These are phyloP conservation scores for Caenorhabditis sp. DNA, from an alignment of 2,888 invertebrate species.

Conservation along the genomic window DNA sequence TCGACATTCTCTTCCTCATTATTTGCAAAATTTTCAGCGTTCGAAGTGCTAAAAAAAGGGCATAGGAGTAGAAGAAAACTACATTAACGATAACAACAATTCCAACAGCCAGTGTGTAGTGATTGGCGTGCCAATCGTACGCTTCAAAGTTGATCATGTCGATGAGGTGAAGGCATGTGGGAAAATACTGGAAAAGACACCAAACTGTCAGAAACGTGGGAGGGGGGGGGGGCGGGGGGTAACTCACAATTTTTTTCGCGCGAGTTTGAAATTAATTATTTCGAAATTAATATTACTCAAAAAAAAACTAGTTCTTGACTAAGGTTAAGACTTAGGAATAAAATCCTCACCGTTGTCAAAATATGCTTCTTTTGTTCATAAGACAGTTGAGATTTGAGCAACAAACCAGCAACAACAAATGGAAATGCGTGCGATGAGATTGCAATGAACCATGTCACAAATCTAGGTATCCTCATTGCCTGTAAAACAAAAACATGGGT, in stretches of 20 bases:
- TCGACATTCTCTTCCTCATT: not conserved
- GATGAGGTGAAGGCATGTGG: not conserved
- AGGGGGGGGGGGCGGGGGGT: too few relatives aligned
- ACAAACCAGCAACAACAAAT: not conserved
- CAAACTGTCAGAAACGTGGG: too few relatives aligned
- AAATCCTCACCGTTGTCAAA: not conserved
- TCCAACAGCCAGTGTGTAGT: not conserved
- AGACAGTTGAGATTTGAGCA: not conserved
- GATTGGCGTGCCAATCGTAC: not conserved
- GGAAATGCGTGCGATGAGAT: not conserved
- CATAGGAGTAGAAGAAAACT: not conserved
- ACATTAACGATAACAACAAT: not conserved
- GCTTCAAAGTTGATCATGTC: not conserved
- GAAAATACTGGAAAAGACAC: not conserved
- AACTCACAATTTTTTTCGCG: too few relatives aligned
- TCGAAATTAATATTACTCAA: too few relatives aligned
- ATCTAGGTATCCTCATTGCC: not conserved
- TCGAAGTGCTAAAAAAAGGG: not conserved
- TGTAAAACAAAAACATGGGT: too few relatives aligned
- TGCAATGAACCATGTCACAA: not conserved
- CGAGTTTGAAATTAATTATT: too few relatives aligned
- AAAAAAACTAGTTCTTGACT: too few relatives aligned
- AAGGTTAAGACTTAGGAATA: too few relatives aligned
- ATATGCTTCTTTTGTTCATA: not conserved
- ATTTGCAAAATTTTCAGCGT: not conserved